Evolutionary conservation across 1,140 invertebrate species (phyloP), one percentile per base, ranked within the genome.

Genomic region (Paralvinella palmiformis): DNA sequence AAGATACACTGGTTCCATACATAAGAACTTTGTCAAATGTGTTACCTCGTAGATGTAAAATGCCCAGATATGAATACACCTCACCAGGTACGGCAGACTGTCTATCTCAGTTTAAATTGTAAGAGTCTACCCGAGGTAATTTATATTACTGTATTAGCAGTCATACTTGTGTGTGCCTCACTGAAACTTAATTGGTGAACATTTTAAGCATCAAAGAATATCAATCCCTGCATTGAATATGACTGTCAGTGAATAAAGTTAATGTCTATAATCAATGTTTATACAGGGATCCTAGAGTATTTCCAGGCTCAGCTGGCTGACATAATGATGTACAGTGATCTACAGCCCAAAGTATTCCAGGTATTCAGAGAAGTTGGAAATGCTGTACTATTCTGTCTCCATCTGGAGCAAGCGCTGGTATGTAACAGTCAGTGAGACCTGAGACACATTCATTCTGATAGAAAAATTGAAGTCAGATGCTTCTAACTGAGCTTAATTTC

Each of bases 301-400:
- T 66, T 36, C 32, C 62, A 59, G 35, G 35, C 35, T 10, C 45
- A 64, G 33, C 41, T 67, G 60, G 48, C 22, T 24, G 63, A 66
- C 20, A 61, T 65, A 22, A 35, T 67, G 31, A 62, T 22, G 22
- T 63, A 67, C 55, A 36, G 93, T 0, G 95, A 98, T 79, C 90
- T 97, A 0, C 88, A 94, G 75, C 98, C 95, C 2, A 94, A 98
- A 81, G 84, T 98, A 52, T 98, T 98, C 80, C 96, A 99, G 81
- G 91, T 91, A 73, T 96, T 97, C 79, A 83, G 94, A 6, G 94
- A 98, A 82, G 70, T 84, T 48, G 96, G 96, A 22, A 99, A 99
- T 79, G 95, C 92, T 15, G 89, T 99, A 58, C 83, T 98, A 2
- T 98, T 99, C 83, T 96, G 93, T 77, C 84, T 98, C 71, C 81